Conservation (phyloP, 2,888 invertebrate species). For the Timandra comae region DNA sequence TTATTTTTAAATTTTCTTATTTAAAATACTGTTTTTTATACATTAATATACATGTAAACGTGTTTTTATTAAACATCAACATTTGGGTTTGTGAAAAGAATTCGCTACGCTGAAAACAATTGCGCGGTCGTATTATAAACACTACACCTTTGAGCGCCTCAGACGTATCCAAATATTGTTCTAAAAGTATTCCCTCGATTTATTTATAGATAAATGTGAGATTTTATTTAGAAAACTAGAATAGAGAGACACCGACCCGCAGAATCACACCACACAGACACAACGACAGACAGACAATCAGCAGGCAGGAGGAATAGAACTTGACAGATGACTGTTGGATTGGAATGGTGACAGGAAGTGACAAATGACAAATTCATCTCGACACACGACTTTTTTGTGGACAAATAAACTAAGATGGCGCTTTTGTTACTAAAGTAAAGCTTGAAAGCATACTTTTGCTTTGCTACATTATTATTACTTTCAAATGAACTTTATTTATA, state of each 20-base stretch:
- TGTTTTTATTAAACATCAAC: slow-evolving; percentile 32
- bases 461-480: too few relatives aligned
- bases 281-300: too few relatives aligned
- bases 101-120: slow-evolving; percentile 33
- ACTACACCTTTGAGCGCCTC: slow-evolving; percentile 47
- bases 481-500: too few relatives aligned
- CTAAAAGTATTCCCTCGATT: slow-evolving; percentile 53
- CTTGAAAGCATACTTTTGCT: too few relatives aligned
- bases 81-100: slow-evolving; percentile 32
- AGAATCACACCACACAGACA: too few relatives aligned
- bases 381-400: too few relatives aligned
- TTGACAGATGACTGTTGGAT: too few relatives aligned
- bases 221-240: slow-evolving; percentile 59
- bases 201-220: slow-evolving; percentile 62
- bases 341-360: too few relatives aligned
- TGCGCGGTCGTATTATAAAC: slow-evolving; percentile 41
- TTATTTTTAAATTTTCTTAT: not conserved
- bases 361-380: too few relatives aligned
- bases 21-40: slow-evolving; percentile 11
- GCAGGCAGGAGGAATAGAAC: too few relatives aligned
- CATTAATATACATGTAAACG: slow-evolving; percentile 26
- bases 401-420: too few relatives aligned
- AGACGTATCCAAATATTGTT: slow-evolving; percentile 45
- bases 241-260: slow-evolving; percentile 7
- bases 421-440: too few relatives aligned